A percentile compares a stretch with the other conserved stretches of the same genome.
phyloP scores from a whole-genome alignment of 2,888 invertebrate genomes.

The Eupithecia subumbrata region DNA sequence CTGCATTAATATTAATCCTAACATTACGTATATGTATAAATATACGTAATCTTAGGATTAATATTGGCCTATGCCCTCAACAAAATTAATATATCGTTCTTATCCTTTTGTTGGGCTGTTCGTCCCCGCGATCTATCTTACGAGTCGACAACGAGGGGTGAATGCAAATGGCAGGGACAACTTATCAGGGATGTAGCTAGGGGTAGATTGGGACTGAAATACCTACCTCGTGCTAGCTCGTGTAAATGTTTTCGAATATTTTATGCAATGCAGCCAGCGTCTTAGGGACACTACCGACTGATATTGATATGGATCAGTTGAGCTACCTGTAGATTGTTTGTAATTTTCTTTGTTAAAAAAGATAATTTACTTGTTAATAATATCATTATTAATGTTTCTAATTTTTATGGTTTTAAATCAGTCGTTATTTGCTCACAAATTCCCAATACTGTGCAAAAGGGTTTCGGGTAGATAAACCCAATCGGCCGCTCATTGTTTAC shows the following conservation, averaged over 20 bases:
- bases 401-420: background rate
- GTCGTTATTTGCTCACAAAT: background rate
- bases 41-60: background rate
- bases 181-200: conserved; percentile 14
- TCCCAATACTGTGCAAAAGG: background rate
- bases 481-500: background rate
- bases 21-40: too few relatives aligned
- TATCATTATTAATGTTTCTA: too few relatives aligned
- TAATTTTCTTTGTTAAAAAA: too few relatives aligned
- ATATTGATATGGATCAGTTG: too few relatives aligned
- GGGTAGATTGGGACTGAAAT: background rate
- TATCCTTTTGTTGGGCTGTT: conserved; percentile 40
- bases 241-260: background rate
- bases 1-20: too few relatives aligned
- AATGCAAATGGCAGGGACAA: conserved; percentile 51
- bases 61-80: conserved; percentile 11
- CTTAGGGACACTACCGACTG: too few relatives aligned
- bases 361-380: too few relatives aligned
- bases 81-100: conserved; percentile 35
- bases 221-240: background rate
- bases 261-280: too few relatives aligned
- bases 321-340: too few relatives aligned
- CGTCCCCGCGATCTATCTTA: conserved; percentile 53
- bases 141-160: conserved; percentile 46
- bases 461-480: background rate